phyloP scores from a whole-genome alignment of 2,797 vertebrate genomes.

The Furcifer pardalis region DNA sequence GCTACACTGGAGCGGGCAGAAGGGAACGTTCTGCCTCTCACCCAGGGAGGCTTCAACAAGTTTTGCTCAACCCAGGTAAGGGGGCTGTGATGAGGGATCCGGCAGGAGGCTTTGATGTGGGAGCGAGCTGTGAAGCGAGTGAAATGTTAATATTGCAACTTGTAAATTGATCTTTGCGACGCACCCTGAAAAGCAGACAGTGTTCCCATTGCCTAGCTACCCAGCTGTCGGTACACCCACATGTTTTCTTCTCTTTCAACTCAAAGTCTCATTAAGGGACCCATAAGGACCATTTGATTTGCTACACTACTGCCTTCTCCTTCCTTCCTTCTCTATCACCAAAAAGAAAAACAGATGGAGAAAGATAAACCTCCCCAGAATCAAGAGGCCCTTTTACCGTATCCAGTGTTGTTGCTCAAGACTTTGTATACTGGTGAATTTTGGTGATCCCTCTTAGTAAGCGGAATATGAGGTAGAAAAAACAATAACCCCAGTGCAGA shows the following conservation, averaged over 20 bases:
- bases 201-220: conserved; percentile 46
- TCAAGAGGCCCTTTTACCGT: background rate
- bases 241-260: conserved; percentile 35
- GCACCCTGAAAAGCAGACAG: conserved; percentile 43
- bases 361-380: background rate
- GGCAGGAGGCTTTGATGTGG: conserved; percentile 26
- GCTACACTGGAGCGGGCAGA: background rate
- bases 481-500: no score
- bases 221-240: conserved; percentile 47
- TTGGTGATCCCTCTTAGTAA: no score
- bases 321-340: background rate
- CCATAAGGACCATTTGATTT: conserved; percentile 15
- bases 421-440: no score
- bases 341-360: no score
- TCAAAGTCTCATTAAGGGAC: conserved; percentile 6
- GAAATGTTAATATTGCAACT: conserved; percentile 37
- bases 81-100: background rate
- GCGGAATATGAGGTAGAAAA: no score
- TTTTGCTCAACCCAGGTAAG: conserved; percentile 13
- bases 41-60: background rate
- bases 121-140: conserved; percentile 24
- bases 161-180: conserved; percentile 35
- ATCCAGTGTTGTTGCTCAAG: no score
- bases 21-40: background rate
- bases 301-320: background rate